Evolutionary conservation across 64 coral and sea anemone species (phyloP).

Genomic region (Anthopleura sola): DNA sequence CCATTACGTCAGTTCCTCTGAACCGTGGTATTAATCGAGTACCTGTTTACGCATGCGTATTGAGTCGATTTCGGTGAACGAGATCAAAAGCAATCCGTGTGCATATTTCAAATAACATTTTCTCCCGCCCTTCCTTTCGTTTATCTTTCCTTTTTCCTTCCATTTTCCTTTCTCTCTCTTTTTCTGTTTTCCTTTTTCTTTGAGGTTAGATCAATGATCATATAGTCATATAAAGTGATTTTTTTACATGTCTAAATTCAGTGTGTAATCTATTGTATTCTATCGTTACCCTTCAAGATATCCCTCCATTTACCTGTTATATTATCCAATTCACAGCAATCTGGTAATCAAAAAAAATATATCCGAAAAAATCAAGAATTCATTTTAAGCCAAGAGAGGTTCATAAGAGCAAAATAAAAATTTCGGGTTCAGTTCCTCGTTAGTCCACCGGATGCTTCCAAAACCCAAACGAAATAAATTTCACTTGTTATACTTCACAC

Average conservation of each 20-base stretch:
- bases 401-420: too few relatives aligned
- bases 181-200: background rate
- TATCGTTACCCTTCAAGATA: too few relatives aligned
- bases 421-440: too few relatives aligned
- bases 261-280: too few relatives aligned
- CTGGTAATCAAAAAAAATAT: too few relatives aligned
- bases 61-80: background rate
- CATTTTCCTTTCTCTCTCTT: background rate
- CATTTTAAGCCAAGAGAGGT: too few relatives aligned
- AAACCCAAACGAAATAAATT: too few relatives aligned
- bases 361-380: too few relatives aligned
- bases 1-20: conserved; percentile 1
- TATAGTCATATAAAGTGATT: background rate
- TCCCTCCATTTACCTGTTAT: too few relatives aligned
- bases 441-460: too few relatives aligned
- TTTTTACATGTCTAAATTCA: background rate
- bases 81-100: background rate
- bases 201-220: background rate
- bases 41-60: conserved; percentile 13
- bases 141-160: background rate
- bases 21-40: background rate
- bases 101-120: background rate
- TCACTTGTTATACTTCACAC: too few relatives aligned
- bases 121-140: background rate
- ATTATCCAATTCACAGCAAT: too few relatives aligned